phyloP scores from a whole-genome alignment of 1,140 invertebrate species.

The Papilio polytes region DNA sequence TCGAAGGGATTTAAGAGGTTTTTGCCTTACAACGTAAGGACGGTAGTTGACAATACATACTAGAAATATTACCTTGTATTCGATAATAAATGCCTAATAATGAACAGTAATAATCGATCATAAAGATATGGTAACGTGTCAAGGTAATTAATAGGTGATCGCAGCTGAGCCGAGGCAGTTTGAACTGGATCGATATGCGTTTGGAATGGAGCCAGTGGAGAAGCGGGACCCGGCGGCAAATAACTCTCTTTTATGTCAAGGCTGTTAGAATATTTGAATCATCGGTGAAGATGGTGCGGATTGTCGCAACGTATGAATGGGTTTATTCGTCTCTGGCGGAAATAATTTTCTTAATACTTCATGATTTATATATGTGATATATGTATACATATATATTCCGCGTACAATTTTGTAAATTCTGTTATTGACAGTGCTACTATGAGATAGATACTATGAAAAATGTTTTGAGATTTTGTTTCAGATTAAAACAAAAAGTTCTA shows the following conservation, averaged over 20 bases:
- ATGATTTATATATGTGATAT: not conserved
- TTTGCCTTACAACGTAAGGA: no score
- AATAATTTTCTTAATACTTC: conserved; percentile 19
- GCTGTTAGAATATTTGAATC: conserved; percentile 41
- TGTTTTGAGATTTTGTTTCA: no score
- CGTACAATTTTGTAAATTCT: no score
- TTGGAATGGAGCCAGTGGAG: conserved; percentile 37
- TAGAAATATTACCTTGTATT: no score
- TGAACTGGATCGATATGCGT: conserved; percentile 36
- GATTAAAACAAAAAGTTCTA: no score
- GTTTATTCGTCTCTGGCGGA: not conserved
- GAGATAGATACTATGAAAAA: no score
- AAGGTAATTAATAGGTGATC: conserved; percentile 33
- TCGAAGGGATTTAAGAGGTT: no score
- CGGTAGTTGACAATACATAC: no score
- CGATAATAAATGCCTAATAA: not conserved
- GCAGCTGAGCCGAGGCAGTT: conserved; percentile 17
- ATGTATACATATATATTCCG: not conserved
- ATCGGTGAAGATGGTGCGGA: conserved; percentile 37
- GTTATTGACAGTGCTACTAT: no score
- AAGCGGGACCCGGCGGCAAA: conserved; percentile 7
- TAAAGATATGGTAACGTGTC: not conserved
- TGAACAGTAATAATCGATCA: not conserved
- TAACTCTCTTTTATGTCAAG: conserved; percentile 38
- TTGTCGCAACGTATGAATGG: conserved; percentile 29